Evolutionary conservation across 2,888 invertebrate species (phyloP), one percentile per base, ranked within the genome.

Genomic region (Lasiommata megera): DNA sequence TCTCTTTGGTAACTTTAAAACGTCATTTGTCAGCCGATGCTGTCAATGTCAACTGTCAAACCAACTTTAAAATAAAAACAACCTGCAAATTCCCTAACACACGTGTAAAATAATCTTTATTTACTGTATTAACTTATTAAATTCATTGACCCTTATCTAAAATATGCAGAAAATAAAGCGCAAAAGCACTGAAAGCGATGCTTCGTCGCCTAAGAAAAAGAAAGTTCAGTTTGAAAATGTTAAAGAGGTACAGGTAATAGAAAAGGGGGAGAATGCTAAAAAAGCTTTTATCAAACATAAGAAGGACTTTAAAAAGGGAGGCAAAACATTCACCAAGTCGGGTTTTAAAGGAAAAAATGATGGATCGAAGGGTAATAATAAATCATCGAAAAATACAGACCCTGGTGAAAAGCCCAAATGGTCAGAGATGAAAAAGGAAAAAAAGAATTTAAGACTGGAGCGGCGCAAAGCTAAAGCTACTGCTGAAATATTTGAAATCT

Each of bases 361-460:
- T 54, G 67, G 67, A 53, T 48, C 54, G 1, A 75, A 72, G 58
- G 68, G 59, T 18, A 66, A 60, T 28, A 76, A 61, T 23, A 76
- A 77, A 28, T 68, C 70, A 61, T 58, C 74, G 0, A 83, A 82
- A 65, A 76, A 74, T 29, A 73, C 74, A 44, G 61, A 63, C 0
- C 70, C 63, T 52, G 77, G 72, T 1, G 84, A 73, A 72, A 95
- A 82, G 55, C 93, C 93, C 0, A 93, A 94, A 73, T 96, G 96
- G 96, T 87, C 92, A 9, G 93, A 94, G 74, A 93, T 94, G 77
- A 96, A 95, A 71, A 93, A 95, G 70, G 93, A 95, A 60, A 95
- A 94, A 72, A 96, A 95, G 69, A 93, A 94, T 63, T 79, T 96
- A 1, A 93, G 93, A 62, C 71, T 93, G 16, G 92, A 92, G 48